Percentiles rank a stretch among this genome's conserved stretches.
These are phyloP conservation scores for Mesitornis unicolor DNA, from an alignment of 2,113 vertebrate species.

Conservation along the genomic window DNA sequence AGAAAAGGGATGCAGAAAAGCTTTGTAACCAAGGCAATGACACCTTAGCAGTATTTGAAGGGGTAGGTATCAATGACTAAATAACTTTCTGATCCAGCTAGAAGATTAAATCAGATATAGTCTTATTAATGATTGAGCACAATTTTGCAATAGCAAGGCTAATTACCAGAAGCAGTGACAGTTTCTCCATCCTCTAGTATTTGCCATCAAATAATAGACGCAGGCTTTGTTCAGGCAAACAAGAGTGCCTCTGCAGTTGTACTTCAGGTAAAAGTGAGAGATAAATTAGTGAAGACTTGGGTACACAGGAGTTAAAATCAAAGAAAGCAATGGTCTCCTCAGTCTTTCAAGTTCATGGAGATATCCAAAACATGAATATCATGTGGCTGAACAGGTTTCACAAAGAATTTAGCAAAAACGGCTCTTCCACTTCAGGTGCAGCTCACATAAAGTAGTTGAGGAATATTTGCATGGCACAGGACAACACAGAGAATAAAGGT, in stretches of 20 bases:
- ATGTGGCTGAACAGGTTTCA: neutral
- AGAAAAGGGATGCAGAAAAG: neutral
- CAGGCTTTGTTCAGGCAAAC: neutral
- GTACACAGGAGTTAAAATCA: neutral
- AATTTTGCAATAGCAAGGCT: neutral
- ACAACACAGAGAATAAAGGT: neutral
- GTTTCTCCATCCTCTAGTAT: neutral
- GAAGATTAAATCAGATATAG: neutral
- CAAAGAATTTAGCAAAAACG: neutral
- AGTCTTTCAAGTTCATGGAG: neutral
- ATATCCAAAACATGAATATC: neutral
- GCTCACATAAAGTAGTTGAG: neutral
- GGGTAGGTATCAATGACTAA: neutral
- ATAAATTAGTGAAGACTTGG: neutral
- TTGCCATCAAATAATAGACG: neutral
- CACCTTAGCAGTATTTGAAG: neutral
- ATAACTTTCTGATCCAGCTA: neutral
- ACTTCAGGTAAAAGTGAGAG: rapidly evolving
- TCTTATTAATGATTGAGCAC: neutral
- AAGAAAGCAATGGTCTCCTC: neutral
- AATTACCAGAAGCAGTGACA: neutral
- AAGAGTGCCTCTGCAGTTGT: neutral
- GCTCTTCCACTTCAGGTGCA: neutral
- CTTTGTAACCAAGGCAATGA: neutral
- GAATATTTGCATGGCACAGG: neutral